A percentile compares a stretch with the other conserved stretches of the same genome.
Conservation (phyloP, 2,797 vertebrate genomes). For the Enteromius paludinosus region DNA sequence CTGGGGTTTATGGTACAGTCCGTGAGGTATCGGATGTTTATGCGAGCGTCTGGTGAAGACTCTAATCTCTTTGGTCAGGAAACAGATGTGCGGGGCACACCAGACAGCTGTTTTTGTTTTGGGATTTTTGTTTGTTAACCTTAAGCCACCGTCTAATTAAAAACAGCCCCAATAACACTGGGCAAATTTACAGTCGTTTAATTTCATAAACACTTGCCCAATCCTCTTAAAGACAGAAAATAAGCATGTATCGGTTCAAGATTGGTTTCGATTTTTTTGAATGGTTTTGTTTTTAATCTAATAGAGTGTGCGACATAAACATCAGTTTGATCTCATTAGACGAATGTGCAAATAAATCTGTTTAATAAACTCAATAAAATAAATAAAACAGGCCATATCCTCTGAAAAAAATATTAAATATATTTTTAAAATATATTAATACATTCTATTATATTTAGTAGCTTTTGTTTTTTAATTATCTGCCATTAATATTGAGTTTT, state of each 20-base stretch:
- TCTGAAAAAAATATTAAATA: background rate
- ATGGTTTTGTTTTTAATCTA: conserved; percentile 24
- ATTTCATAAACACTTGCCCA: conserved; percentile 18
- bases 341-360: background rate
- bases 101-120: conserved; percentile 74
- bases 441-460: background rate
- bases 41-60: background rate
- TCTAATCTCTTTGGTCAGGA: background rate
- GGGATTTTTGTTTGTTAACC: conserved; percentile 69
- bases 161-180: conserved; percentile 32
- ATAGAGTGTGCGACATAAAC: background rate
- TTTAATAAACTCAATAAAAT: no score
- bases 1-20: conserved; percentile 26
- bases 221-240: conserved; percentile 45
- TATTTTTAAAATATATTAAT: background rate
- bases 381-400: background rate
- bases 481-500: background rate
- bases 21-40: conserved; percentile 8
- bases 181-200: background rate
- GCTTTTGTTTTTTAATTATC: background rate
- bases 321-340: conserved; percentile 13
- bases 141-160: conserved; percentile 48
- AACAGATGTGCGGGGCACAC: conserved; percentile 38
- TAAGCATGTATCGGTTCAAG: conserved; percentile 20
- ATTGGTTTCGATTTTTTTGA: conserved; percentile 26